Evolutionary conservation across 2,888 invertebrate species (phyloP), one percentile per base, ranked within the genome.

Genomic region (Apamea sordens): DNA sequence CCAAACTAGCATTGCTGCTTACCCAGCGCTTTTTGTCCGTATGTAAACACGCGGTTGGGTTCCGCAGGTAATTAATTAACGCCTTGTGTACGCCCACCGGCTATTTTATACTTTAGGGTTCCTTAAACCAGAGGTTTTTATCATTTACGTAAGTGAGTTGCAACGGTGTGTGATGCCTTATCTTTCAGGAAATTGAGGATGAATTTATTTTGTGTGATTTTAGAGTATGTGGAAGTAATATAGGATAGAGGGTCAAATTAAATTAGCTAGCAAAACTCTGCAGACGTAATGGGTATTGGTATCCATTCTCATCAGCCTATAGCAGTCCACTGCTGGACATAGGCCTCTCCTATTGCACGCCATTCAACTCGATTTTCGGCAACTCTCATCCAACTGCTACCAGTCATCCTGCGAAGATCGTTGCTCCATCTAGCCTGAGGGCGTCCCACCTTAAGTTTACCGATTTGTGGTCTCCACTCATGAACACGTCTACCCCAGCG

Each of bases 1-100:
- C 65, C 63, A 79, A 86, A 84, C 86, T 79, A 80, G 61, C 68
- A 80, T 70, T 86, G 69, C 74, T 79, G 59, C 71, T 74, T 76
- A 72, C 74, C 71, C 47, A 61, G 36, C 63, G 79, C 79, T 89
- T 90, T 90, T 90, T 87, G 87, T 86, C 64, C 86, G 80, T 89
- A 88, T 88, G 87, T 88, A 90, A 90, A 90, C 90, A 89, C 80
- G 73, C 68, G 84, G 82, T 76, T 76, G 82, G 79, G 84, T 86
- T 88, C 86, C 80, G 84, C 80, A 88, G 84, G 89, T 90, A 90
- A 90, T 90, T 90, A 90, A 90, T 90, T 90, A 90, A 84, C 80
- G 87, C 83, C 82, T 80, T 88, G 89, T 89, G 86, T 90, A 84
- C 90, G 80, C 87, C 89, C 89, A 81, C 75, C 75, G 86, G 85